phyloP scores from a whole-genome alignment of 2,113 vertebrate species.

The Gopherus evgoodei region DNA sequence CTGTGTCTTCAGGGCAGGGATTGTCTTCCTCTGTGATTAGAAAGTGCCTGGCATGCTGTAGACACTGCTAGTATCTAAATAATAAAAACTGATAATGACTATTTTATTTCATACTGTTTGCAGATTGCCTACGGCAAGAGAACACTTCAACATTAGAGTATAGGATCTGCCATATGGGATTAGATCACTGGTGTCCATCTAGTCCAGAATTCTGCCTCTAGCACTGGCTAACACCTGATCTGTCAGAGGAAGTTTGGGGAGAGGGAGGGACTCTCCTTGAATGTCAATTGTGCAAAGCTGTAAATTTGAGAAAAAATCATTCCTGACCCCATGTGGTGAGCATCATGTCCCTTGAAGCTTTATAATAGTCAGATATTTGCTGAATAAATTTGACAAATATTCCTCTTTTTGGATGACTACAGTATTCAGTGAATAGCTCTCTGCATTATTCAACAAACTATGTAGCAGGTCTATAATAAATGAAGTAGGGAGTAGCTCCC shows the following conservation, averaged over 20 bases:
- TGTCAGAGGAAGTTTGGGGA: not conserved
- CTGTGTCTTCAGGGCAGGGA: not conserved
- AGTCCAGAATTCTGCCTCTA: not conserved
- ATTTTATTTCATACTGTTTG: not conserved
- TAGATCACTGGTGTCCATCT: not conserved
- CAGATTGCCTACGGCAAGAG: not conserved
- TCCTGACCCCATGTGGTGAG: not conserved
- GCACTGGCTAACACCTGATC: fast-evolving
- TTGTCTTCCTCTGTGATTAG: slow-evolving; percentile 6
- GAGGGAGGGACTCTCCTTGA: not conserved
- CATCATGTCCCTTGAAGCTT: not conserved
- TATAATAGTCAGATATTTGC: not conserved
- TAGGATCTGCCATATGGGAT: not conserved
- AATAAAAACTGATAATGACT: not conserved
- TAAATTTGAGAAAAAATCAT: not conserved
- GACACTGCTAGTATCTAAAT: not conserved
- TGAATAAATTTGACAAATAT: not conserved
- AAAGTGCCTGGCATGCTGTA: not conserved
- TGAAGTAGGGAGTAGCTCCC: no score
- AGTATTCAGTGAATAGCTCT: not conserved
- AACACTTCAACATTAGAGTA: not conserved
- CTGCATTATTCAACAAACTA: not conserved
- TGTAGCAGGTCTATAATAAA: not conserved
- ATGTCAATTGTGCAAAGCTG: fast-evolving
- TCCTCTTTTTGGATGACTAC: not conserved